Conservation (phyloP, 2,888 invertebrate genomes). For the Caenorhabditis sp. region DNA sequence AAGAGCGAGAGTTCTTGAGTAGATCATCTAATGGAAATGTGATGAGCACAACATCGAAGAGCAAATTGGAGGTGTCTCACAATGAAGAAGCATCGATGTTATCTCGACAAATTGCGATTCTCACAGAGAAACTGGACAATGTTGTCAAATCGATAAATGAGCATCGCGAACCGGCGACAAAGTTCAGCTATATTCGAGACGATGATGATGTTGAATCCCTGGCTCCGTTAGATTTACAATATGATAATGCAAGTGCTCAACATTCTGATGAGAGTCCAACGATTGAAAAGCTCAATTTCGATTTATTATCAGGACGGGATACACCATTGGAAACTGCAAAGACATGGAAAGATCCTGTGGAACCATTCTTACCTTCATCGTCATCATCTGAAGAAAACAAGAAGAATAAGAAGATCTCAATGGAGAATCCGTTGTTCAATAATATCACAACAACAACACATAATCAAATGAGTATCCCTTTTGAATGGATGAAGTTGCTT, state of each 20-base stretch:
- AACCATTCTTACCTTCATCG: not conserved
- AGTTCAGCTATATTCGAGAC: slow-evolving; percentile 27
- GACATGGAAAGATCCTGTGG: slow-evolving; percentile 21
- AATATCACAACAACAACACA: not conserved
- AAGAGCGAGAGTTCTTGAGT: slow-evolving; percentile 26
- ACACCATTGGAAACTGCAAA: slow-evolving; percentile 17
- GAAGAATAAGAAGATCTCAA: not conserved
- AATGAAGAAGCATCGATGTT: not conserved
- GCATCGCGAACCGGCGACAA: no score
- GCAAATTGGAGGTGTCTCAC: not conserved
- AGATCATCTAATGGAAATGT: no score
- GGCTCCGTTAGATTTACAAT: slow-evolving; percentile 14
- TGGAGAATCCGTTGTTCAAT: no score
- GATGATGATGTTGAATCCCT: slow-evolving; percentile 32
- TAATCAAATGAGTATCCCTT: slow-evolving; percentile 12
- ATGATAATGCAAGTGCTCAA: slow-evolving; percentile 15
- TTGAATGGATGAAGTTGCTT: slow-evolving; percentile 33
- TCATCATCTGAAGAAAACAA: not conserved
- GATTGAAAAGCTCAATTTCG: slow-evolving; percentile 36
- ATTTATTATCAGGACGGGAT: not conserved
- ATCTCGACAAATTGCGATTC: slow-evolving; percentile 7
- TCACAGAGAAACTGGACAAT: slow-evolving; percentile 24
- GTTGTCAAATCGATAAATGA: slow-evolving; percentile 10
- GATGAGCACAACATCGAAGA: not conserved
- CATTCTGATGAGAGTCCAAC: slow-evolving; percentile 8